Percentiles rank a stretch among this genome's conserved stretches.
These are phyloP conservation scores for Echinops telfairi DNA, from an alignment of 2,113 vertebrate genomes.

Conservation along the genomic window DNA sequence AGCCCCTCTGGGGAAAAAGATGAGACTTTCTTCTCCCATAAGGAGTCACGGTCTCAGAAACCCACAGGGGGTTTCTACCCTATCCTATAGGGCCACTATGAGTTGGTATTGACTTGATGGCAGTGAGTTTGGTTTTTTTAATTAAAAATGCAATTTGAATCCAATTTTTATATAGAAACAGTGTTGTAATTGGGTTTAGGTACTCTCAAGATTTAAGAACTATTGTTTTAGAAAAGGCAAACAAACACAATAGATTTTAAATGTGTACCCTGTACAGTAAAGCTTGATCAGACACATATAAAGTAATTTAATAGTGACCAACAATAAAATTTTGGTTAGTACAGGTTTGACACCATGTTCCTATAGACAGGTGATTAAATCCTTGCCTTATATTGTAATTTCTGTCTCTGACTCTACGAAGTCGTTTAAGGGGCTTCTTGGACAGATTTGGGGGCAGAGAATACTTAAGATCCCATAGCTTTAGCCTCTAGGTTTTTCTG, in stretches of 20 bases:
- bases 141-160: not conserved
- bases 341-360: not conserved
- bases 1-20: no score
- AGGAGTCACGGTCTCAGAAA: no score
- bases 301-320: slow-evolving; percentile 48
- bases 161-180: slow-evolving; percentile 15
- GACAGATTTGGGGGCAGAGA: not conserved
- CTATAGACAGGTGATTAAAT: slow-evolving; percentile 50
- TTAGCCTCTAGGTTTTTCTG: slow-evolving; percentile 41
- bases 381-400: slow-evolving; percentile 5
- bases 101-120: no score
- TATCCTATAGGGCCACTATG: no score
- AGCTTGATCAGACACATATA: slow-evolving; percentile 20
- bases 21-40: no score
- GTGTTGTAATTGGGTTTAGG: slow-evolving; percentile 18
- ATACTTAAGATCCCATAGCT: slow-evolving; percentile 39
- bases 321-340: slow-evolving; percentile 29
- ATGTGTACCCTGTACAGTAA: slow-evolving; percentile 18
- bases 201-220: not conserved
- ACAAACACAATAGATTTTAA: slow-evolving; percentile 30
- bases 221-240: slow-evolving; percentile 55
- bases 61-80: no score
- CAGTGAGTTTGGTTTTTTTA: no score
- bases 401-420: slow-evolving; percentile 50
- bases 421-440: slow-evolving; percentile 23